Evolutionary conservation across 2,888 invertebrate genomes (phyloP).

Genomic region (Dicyrtomina minuta): DNA sequence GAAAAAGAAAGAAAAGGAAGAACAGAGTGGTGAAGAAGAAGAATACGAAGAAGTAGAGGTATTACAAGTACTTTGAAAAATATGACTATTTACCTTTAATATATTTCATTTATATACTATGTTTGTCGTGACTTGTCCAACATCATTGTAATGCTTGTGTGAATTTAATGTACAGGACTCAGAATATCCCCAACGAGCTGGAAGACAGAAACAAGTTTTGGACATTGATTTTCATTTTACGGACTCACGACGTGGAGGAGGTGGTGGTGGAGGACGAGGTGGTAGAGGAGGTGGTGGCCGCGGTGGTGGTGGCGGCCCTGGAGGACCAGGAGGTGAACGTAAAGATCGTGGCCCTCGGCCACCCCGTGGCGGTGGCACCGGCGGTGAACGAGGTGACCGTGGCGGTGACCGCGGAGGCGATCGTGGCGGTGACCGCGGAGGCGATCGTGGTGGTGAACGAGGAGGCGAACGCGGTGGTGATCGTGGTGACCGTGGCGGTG

Average conservation of each 20-base stretch:
- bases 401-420: slow-evolving; percentile 8
- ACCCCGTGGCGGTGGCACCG: slow-evolving; percentile 54
- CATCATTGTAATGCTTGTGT: background rate
- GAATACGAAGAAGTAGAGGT: slow-evolving; percentile 63
- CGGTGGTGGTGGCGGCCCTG: slow-evolving; percentile 55
- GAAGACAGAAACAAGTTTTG: slow-evolving; percentile 79
- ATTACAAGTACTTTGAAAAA: background rate
- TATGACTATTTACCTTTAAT: slow-evolving; percentile 15
- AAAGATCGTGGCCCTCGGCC: slow-evolving; percentile 55
- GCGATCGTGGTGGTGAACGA: slow-evolving; percentile 7
- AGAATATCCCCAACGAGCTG: slow-evolving; percentile 81
- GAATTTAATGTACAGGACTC: slow-evolving; percentile 30
- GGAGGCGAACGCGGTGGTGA: slow-evolving; percentile 23
- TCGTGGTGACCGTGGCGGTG: slow-evolving; percentile 43
- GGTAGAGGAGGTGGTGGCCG: slow-evolving; percentile 61
- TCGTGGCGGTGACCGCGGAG: background rate
- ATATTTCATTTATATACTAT: no score
- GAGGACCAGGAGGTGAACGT: slow-evolving; percentile 12
- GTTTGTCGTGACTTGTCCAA: background rate
- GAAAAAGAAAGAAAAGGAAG: slow-evolving; percentile 66
- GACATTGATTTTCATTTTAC: slow-evolving; percentile 87
- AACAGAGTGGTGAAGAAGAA: slow-evolving; percentile 67
- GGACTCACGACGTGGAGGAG: slow-evolving; percentile 70
- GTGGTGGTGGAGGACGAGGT: slow-evolving; percentile 62
- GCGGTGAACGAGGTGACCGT: slow-evolving; percentile 44